These are phyloP conservation scores for Petrolisthes cinctipes DNA, from an alignment of 2,888 invertebrate species.

Conservation along the genomic window DNA sequence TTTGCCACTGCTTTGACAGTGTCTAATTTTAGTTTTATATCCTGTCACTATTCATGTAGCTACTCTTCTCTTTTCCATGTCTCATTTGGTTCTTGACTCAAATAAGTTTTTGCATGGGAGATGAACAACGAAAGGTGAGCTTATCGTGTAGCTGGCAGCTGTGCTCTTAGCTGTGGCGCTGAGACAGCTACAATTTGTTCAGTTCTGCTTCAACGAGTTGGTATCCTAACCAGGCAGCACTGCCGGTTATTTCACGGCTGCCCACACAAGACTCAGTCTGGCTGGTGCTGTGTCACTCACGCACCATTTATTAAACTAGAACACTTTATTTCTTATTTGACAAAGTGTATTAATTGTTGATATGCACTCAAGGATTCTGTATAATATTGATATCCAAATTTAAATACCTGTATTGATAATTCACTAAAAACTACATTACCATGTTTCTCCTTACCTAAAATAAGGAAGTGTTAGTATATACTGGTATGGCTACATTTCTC, in stretches of 20 bases:
- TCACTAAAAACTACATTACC: neutral
- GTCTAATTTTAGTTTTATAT: constrained; percentile 40
- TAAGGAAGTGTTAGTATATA: neutral
- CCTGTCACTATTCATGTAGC: neutral
- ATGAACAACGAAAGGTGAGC: constrained; percentile 59
- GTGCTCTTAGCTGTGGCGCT: constrained; percentile 63
- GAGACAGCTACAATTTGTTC: constrained; percentile 63
- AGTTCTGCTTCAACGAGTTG: constrained; percentile 64
- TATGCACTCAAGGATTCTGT: neutral
- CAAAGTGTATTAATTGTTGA: constrained; percentile 2
- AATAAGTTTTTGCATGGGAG: constrained; percentile 54
- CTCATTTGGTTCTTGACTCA: constrained; percentile 52
- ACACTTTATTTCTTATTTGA: neutral
- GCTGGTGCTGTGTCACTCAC: constrained; percentile 31
- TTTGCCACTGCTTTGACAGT: constrained; percentile 57
- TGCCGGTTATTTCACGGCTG: constrained; percentile 59
- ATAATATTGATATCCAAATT: neutral
- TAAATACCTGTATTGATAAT: neutral
- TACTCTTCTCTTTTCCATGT: constrained; percentile 3
- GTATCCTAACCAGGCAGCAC: constrained; percentile 63
- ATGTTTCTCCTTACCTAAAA: neutral
- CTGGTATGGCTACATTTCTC: neutral
- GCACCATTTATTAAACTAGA: neutral
- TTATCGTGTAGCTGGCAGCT: constrained; percentile 63
- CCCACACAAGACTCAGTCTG: constrained; percentile 52